Evolutionary conservation across 2,888 invertebrate genomes (phyloP).

Genomic region (Ormyrus rosae): DNA sequence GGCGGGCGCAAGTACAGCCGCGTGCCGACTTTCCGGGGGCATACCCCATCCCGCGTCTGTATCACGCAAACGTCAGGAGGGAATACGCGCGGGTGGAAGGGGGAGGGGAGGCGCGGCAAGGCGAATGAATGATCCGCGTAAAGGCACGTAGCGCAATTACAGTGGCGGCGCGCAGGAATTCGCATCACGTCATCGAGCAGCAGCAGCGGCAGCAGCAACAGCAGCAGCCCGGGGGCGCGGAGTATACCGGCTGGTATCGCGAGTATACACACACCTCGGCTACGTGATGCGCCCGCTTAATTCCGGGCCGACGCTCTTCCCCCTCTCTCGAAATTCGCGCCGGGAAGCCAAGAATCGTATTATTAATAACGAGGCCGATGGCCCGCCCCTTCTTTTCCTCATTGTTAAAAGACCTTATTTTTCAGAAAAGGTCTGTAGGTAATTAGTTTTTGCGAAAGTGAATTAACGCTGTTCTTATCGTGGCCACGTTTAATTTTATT

Average conservation of each 20-base stretch:
- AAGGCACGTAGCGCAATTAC: slow-evolving; percentile 60
- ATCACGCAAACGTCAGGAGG: too few species aligned
- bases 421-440: too few species aligned
- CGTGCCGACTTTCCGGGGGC: too few species aligned
- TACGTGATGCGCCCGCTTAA: slow-evolving; percentile 41
- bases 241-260: background rate
- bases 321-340: too few species aligned
- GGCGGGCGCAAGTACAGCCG: too few species aligned
- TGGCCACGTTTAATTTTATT: too few species aligned
- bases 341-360: slow-evolving; percentile 19
- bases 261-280: background rate
- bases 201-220: background rate
- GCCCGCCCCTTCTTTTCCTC: too few species aligned
- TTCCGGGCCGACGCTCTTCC: slow-evolving; percentile 4
- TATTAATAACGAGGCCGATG: slow-evolving; percentile 28
- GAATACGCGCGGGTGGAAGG: too few species aligned
- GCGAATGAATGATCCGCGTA: slow-evolving; percentile 44
- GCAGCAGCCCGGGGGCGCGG: background rate
- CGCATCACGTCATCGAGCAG: slow-evolving; percentile 58
- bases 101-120: background rate
- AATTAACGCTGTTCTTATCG: too few species aligned
- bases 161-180: slow-evolving; percentile 52
- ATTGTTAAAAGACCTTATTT: too few species aligned
- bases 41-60: too few species aligned
- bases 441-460: too few species aligned